A percentile compares a stretch with the other conserved stretches of the same genome.
phyloP scores from a whole-genome alignment of 2,113 vertebrate species.

The Takifugu flavidus region DNA sequence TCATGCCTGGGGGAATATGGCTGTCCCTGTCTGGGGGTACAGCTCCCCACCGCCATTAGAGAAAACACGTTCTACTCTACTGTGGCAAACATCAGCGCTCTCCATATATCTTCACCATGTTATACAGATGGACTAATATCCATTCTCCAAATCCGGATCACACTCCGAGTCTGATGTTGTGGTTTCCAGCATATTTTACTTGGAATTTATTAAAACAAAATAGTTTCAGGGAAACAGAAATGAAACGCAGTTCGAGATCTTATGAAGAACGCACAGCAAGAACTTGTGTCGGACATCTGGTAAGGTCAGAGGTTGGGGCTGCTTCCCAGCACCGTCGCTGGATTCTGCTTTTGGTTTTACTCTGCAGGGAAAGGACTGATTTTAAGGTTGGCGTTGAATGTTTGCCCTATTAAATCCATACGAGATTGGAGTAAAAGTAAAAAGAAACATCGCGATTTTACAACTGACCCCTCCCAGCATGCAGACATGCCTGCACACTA shows the following conservation, averaged over 20 bases:
- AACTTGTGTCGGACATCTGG: background rate
- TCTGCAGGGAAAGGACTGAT: slow-evolving; percentile 1
- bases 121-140: slow-evolving; percentile 6
- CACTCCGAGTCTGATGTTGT: too few relatives aligned
- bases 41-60: slow-evolving; percentile 29
- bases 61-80: slow-evolving; percentile 33
- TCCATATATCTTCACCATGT: slow-evolving; percentile 2
- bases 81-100: slow-evolving; percentile 2
- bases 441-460: slow-evolving; percentile 37
- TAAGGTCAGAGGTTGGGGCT: slow-evolving; percentile 7
- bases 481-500: slow-evolving; percentile 59
- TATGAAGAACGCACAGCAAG: too few relatives aligned
- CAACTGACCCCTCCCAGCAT: slow-evolving; percentile 55
- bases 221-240: too few relatives aligned
- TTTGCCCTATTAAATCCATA: slow-evolving; percentile 16
- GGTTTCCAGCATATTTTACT: too few relatives aligned
- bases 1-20: slow-evolving; percentile 41
- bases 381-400: slow-evolving; percentile 7
- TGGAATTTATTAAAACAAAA: too few relatives aligned
- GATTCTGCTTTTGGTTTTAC: slow-evolving; percentile 7
- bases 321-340: slow-evolving; percentile 4
- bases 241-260: too few relatives aligned
- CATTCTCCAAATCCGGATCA: background rate
- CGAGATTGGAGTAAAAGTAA: slow-evolving; percentile 23
- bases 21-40: slow-evolving; percentile 48